Evolutionary conservation across 1,140 invertebrate genomes (phyloP).

Genomic region (Nasonia longicornis): DNA sequence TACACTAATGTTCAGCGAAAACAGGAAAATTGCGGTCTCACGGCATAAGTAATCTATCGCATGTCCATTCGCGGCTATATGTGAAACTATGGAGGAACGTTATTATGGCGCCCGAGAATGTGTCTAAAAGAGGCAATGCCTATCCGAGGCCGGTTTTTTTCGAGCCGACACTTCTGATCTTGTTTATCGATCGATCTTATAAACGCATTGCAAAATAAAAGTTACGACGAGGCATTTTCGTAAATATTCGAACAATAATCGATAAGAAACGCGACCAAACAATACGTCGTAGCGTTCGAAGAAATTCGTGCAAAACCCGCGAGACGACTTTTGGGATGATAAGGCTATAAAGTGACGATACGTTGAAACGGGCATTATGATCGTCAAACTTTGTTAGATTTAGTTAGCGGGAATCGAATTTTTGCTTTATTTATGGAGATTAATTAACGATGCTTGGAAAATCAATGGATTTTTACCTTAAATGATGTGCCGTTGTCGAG

Average conservation of each 20-base stretch:
- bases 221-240: not conserved
- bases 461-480: slow-evolving; percentile 63
- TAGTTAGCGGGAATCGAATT: not conserved
- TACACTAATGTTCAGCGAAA: not conserved
- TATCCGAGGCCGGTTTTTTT: not conserved
- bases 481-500: slow-evolving; percentile 40
- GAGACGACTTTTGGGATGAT: not conserved
- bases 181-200: not conserved
- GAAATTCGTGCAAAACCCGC: not conserved
- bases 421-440: not conserved
- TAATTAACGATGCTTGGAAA: slow-evolving; percentile 52
- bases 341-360: slow-evolving; percentile 2
- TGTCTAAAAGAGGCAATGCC: slow-evolving; percentile 7
- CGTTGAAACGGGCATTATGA: not conserved
- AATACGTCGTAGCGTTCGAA: not conserved
- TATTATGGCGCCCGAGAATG: slow-evolving; percentile 54
- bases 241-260: too few species aligned
- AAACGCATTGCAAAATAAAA: not conserved
- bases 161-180: not conserved
- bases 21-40: not conserved
- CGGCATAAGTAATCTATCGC: not conserved
- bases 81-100: slow-evolving; percentile 36
- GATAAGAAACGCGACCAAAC: too few species aligned
- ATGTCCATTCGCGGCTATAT: slow-evolving; percentile 2
- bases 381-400: not conserved